Base-by-base conservation (phyloP, 2,888 invertebrate genomes). In the Drosophila mimica region DNA sequence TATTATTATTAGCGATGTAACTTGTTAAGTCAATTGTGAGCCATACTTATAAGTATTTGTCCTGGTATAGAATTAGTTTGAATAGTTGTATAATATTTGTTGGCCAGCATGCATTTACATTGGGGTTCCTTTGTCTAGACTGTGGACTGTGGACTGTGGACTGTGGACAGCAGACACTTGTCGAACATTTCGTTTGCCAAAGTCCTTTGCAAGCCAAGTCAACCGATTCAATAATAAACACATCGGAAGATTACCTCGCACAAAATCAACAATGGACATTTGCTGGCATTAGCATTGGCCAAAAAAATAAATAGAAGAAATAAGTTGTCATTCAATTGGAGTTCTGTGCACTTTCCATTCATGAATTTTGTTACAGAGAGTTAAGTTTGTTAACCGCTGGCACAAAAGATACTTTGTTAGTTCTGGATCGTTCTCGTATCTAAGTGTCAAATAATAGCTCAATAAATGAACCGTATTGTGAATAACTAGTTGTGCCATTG, bases 241-340 rank as follows among this genome's bases (percentile, higher is more conserved):
- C 54, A 74, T 74, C 68, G 56, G 33, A 49, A 51, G 43, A 58
- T 20, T 31, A 36, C 20, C 43, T 30, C n/a, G 8, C 13, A 9
- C 46, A 77, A 77, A 67, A 67, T 63, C 74, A 79, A 79, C 79
- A 77, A 79, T 79, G 70, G 62, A 68, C 66, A 48, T 28, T 56
- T 57, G 56, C 46, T 33, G 58, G 30, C 60, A 70, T 75, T 53
- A 52, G 51, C 58, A 46, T 11, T 34, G 31, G 33, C 9, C n/a
- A 30, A 38, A 57, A n/a, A 13, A 43, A 30, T 11, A 33, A 34
- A 31, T 30, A 33, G 30, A 46, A 25, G 15, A 46, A 46, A 46
- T 46, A 28, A 46, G 25, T 43, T 57, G 51, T 60, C 51, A 25
- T n/a, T 51, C 15, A 34, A 36, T 52, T 30, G 31, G n/a, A 48